Evolutionary conservation across 2,797 vertebrate genomes (phyloP), one percentile per base, ranked within the genome.

Genomic region (Molossus molossus): DNA sequence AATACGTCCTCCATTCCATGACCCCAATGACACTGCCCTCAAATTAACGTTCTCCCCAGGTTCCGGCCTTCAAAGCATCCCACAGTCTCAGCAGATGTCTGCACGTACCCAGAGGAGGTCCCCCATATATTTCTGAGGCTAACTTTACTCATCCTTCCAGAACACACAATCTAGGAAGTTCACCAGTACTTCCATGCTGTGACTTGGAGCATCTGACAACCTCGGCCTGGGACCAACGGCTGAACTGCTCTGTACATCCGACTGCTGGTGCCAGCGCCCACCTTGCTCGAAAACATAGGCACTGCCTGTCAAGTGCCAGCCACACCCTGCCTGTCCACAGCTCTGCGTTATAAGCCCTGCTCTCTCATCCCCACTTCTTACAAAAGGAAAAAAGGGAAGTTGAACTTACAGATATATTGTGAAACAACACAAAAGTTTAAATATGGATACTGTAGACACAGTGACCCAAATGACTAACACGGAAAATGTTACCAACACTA

Each of bases 381-480:
- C 29, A 67, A 69, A 21, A 50, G 48, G 13, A 93, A 82, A 85
- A 91, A 90, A 86, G 27, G 90, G 90, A 95, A 97, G 80, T 83
- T 93, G 77, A 95, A 94, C 67, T 83, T 95, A 92, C 87, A 95
- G 53, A 95, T 40, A 85, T 53, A 95, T 94, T 97, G 73, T 80
- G 93, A 95, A 97, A 97, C 33, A 95, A 85, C 53, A 80, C 60
- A 82, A 89, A 91, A 25, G 70, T 92, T 93, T 94, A 95, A 97
- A 96, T 95, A 88, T 81, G 72, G 96, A 90, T 85, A 70, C 1
- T 91, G 40, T 64, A 57, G 60, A 77, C 72, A 88, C n/a, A 69
- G 85, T 80, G 80, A 93, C 69, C 60, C 73, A 69, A 82, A 94
- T 92, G 83, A 96, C 90, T 60, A 92, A 72, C 45, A 27, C 64